Percentiles rank a stretch among this genome's conserved stretches.
phyloP scores from a whole-genome alignment of 2,113 vertebrate species.

The Strigops habroptila region DNA sequence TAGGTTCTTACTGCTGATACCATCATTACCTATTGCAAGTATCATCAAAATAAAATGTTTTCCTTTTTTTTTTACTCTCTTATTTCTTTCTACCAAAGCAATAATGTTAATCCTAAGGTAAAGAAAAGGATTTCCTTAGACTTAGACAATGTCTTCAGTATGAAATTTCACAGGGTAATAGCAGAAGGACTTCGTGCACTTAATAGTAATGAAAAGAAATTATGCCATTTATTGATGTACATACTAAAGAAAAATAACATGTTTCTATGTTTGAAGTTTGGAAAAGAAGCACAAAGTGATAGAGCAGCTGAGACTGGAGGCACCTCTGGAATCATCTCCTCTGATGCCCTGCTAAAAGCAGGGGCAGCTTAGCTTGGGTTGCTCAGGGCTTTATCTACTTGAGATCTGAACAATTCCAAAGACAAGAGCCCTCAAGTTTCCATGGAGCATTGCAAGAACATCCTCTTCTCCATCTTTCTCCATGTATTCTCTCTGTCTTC shows the following conservation, averaged over 20 bases:
- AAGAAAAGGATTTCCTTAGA: neutral
- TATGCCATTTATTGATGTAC: neutral
- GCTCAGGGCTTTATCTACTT: neutral
- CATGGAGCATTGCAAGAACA: neutral
- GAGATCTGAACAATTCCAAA: neutral
- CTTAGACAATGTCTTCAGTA: neutral
- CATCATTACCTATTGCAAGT: neutral
- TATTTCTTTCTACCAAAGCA: neutral
- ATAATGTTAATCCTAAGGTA: neutral
- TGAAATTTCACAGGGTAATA: neutral
- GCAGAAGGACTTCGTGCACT: neutral
- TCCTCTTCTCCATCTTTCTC: neutral
- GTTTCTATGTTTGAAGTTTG: neutral
- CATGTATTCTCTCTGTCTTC: neutral
- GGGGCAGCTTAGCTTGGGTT: neutral
- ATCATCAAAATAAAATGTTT: constrained; percentile 43
- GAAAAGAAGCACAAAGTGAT: neutral
- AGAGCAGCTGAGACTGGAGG: neutral
- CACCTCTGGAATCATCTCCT: neutral
- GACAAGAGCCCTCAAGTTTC: neutral
- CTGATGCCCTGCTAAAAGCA: neutral
- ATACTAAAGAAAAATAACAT: neutral
- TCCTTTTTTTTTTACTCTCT: neutral
- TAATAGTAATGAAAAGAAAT: neutral
- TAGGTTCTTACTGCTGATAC: constrained; percentile 29